These are phyloP conservation scores for Haplochromis burtoni DNA, from an alignment of 2,113 vertebrate genomes.

Conservation along the genomic window DNA sequence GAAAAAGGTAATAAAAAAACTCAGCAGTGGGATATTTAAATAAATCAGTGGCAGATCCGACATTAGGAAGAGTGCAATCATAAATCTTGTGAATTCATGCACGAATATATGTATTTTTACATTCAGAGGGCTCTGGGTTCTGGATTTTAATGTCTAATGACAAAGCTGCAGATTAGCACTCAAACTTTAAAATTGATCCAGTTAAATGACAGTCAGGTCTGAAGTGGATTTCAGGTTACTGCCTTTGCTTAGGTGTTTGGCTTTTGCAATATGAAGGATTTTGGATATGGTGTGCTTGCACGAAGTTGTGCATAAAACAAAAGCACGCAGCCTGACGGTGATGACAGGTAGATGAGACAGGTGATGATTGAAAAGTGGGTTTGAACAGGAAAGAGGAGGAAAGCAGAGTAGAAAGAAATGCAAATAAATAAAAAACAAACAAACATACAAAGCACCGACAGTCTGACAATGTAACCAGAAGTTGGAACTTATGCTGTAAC, in stretches of 20 bases:
- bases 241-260: neutral
- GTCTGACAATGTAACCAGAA: neutral
- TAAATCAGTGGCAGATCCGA: neutral
- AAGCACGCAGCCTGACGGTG: neutral
- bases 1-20: neutral
- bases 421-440: neutral
- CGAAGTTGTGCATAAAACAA: neutral
- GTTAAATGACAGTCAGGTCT: neutral
- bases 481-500: neutral
- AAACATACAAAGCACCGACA: neutral
- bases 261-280: neutral
- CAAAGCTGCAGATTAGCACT: neutral
- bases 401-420: neutral
- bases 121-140: neutral
- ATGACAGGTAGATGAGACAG: neutral
- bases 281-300: neutral
- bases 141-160: neutral
- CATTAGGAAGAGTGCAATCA: neutral
- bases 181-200: neutral
- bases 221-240: neutral
- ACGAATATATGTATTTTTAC: neutral
- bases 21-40: neutral
- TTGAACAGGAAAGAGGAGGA: neutral
- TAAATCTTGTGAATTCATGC: neutral
- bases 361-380: neutral